phyloP scores from a whole-genome alignment of 2,113 vertebrate species.

The Protobothrops flavoviridis region DNA sequence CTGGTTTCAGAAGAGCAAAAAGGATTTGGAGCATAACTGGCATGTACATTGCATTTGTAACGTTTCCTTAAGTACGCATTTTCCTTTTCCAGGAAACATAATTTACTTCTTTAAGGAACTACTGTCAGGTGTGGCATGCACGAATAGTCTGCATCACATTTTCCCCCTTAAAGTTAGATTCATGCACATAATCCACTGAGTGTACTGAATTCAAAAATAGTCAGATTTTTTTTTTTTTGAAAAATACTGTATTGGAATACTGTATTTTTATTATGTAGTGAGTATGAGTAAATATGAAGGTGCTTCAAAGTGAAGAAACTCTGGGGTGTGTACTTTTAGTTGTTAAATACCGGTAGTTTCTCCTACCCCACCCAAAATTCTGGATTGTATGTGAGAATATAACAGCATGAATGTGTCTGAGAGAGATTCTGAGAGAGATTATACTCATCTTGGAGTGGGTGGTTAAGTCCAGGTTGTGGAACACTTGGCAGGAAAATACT shows the following conservation, averaged over 20 bases:
- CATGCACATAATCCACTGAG: neutral
- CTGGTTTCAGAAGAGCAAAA: neutral
- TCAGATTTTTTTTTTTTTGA: neutral
- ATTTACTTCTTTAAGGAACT: neutral
- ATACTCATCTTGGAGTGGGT: neutral
- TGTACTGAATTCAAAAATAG: neutral
- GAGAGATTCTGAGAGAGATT: neutral
- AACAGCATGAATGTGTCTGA: neutral
- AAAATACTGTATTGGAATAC: neutral
- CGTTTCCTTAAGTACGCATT: neutral
- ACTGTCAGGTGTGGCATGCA: neutral
- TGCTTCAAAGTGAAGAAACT: neutral
- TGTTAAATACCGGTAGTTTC: constrained; percentile 10
- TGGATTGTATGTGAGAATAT: neutral
- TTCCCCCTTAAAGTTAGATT: neutral
- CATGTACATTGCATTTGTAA: neutral
- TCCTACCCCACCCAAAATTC: neutral
- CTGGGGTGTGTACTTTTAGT: neutral
- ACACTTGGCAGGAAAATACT: neutral
- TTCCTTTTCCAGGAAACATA: neutral
- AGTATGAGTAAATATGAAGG: neutral
- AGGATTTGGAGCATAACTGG: neutral
- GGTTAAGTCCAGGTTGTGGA: neutral
- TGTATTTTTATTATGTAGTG: constrained; percentile 2
- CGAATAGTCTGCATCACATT: neutral